phyloP scores from a whole-genome alignment of 2,113 vertebrate genomes.

The Campylomormyrus numenius region DNA sequence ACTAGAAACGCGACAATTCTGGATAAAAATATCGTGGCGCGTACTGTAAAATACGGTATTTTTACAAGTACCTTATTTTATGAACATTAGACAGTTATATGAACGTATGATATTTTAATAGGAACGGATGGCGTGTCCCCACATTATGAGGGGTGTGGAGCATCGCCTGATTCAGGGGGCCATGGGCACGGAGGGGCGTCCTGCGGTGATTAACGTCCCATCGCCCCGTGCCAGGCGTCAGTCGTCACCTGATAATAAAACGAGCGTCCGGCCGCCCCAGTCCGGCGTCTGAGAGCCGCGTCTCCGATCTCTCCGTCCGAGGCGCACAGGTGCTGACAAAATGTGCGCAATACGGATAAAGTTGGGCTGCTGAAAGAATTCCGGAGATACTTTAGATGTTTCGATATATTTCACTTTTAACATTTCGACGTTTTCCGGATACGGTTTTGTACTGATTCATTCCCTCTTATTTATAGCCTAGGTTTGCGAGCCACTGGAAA shows the following conservation, averaged over 20 bases:
- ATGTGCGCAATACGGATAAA: not conserved
- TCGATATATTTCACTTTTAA: not conserved
- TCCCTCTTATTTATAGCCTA: not conserved
- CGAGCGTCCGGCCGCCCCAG: not conserved
- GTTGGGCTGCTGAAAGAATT: not conserved
- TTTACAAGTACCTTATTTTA: not conserved
- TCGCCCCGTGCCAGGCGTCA: slow-evolving; percentile 36
- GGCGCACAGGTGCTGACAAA: not conserved
- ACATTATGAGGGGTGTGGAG: not conserved
- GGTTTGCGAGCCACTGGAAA: not conserved
- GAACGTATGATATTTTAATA: not conserved
- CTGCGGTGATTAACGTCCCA: not conserved
- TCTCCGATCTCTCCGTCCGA: not conserved
- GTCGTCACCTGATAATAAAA: slow-evolving; percentile 50
- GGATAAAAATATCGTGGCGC: not conserved
- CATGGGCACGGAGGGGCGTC: not conserved
- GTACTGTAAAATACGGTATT: not conserved
- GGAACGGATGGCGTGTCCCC: not conserved
- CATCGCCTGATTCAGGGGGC: not conserved
- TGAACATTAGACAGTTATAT: not conserved
- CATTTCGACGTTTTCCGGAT: not conserved
- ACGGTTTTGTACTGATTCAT: not conserved
- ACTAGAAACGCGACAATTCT: not conserved
- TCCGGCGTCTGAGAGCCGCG: not conserved
- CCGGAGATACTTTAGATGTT: not conserved